Evolutionary conservation across 37 sponge, comb jelly and placozoan genomes (phyloP), one percentile per base, ranked within the genome.

Genomic region (Lycopodina hypogea): DNA sequence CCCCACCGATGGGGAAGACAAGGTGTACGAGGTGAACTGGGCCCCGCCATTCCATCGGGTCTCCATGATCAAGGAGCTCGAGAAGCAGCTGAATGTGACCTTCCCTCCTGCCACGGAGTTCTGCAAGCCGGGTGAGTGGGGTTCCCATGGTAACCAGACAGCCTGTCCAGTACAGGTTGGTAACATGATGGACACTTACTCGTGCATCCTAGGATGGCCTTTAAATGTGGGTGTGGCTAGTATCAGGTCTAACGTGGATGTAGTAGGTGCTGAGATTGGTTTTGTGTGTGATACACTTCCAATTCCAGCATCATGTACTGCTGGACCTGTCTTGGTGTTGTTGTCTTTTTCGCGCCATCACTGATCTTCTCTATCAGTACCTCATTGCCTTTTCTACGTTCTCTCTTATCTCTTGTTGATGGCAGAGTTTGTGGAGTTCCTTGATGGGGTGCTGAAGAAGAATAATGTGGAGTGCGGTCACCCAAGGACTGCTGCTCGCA

Each of bases 11-110:
- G 99, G 84, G 24, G 84, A 90, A 2, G 70, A 71, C 32, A 78
- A 74, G 48, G 81, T 81, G 71, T 90, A 86, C 72, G 79, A 79
- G 32, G 92, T 96, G 34, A 93, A 99, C 80, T 99, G 90, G 80
- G 92, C 90, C 22, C 96, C 99, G 63, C 99, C 99, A 18, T 99
- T 99, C 76, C 70, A 80, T 69, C 48, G 87, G 34, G 80, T 88
- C 1, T 71, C 59, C 62, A 96, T 99, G 97, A 93, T 99, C 12
- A 55, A 85, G 45, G 95, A 91, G 51, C 84, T 99, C 35, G 99
- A 99, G 87, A 86, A 88, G 59, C 56, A 81, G 64, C 87, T 99
- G 1, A 42, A 75, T 1, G 90, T 89, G 24, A 96, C 83, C 56
- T 94, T 99, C 57, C 99, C 99, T 73, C 79, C 89, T 24, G 77